Conservation (phyloP, 2,797 vertebrate species). For the Cyprinella venusta region DNA sequence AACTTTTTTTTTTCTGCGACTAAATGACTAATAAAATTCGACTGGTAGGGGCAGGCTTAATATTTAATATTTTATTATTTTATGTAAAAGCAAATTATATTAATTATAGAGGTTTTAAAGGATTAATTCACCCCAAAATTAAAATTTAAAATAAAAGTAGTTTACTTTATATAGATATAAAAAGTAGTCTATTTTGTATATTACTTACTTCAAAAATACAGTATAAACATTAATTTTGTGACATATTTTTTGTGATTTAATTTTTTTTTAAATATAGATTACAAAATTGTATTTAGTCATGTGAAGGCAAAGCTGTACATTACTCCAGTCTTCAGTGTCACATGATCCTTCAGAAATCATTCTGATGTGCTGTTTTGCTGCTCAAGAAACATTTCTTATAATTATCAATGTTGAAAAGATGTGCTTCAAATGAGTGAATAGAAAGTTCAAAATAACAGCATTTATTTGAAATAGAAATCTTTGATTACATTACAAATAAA, state of each 20-base stretch:
- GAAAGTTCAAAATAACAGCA: background rate
- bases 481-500: background rate
- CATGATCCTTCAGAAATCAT: background rate
- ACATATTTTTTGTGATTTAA: background rate
- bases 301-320: background rate
- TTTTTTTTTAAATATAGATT: background rate
- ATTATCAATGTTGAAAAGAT: background rate
- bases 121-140: too few species aligned
- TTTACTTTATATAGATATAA: background rate
- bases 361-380: background rate
- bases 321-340: background rate
- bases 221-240: background rate
- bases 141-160: background rate
- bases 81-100: background rate
- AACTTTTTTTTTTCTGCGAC: accelerated
- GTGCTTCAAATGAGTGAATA: background rate
- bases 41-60: too few species aligned
- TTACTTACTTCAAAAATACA: background rate
- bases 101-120: background rate
- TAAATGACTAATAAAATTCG: too few species aligned
- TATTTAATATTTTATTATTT: background rate
- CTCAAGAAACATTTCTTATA: background rate
- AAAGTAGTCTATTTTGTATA: background rate
- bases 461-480: background rate
- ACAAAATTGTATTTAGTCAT: background rate